phyloP scores from a whole-genome alignment of 2,888 invertebrate species.

The Lochmaea capreae region DNA sequence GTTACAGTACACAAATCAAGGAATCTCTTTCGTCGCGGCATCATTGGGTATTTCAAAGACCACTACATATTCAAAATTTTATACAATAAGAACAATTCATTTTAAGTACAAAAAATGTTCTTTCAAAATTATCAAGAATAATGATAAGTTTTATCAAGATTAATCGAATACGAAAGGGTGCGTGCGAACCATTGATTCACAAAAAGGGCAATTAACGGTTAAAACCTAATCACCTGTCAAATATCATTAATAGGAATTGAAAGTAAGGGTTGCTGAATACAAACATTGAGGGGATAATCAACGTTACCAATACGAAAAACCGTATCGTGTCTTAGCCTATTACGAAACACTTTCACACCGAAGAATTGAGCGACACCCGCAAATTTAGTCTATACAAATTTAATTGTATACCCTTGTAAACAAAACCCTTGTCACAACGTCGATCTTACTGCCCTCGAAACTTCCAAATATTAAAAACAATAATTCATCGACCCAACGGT shows the following conservation, averaged over 20 bases:
- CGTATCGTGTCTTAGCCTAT: not conserved
- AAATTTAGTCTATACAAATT: constrained; percentile 14
- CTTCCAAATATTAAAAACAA: constrained; percentile 52
- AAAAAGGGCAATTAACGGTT: no score
- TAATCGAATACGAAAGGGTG: no score
- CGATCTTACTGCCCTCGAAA: constrained; percentile 23
- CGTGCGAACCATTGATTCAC: no score
- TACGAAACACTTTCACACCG: constrained; percentile 3
- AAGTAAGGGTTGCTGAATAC: not conserved
- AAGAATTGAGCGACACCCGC: not conserved
- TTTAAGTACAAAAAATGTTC: no score
- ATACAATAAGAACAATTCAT: no score
- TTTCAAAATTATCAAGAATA: no score
- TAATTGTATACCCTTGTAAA: constrained; percentile 23
- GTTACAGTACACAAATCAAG: no score
- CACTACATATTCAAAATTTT: no score
- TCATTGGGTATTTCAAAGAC: no score
- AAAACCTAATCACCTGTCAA: no score
- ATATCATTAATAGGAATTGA: not conserved
- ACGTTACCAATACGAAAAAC: not conserved
- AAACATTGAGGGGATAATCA: not conserved
- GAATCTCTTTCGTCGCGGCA: no score
- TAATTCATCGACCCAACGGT: constrained; percentile 51
- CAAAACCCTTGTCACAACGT: constrained; percentile 26
- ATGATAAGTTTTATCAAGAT: no score